Base-by-base conservation (phyloP, 2,113 vertebrate genomes). In the Indicator maculatus region DNA sequence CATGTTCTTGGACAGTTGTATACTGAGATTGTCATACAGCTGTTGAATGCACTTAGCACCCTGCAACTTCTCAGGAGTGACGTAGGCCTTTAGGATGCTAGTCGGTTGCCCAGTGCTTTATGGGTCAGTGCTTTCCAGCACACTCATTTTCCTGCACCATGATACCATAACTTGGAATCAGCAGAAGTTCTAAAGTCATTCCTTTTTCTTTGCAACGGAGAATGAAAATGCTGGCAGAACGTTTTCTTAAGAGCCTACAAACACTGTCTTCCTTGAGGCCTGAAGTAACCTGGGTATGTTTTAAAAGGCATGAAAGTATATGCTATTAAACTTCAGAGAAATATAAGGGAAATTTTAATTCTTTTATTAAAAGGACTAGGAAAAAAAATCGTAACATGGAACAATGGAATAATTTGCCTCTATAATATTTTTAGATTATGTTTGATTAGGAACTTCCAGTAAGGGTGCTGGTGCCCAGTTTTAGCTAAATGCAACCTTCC, bases 71-170 rank as follows among this genome's bases (percentile, higher is more conserved):
- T 74, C 8, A 33, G 21, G 80, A 28, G 28, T 59, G 65, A 59
- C 1, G 0, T 86, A 0, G 53, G 11, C 55, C 56, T 91, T 63
- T 18, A 19, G 75, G 58, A 21, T 41, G 58, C 24, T 33, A 11
- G 21, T 26, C 1, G 17, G 28, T 79, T 5, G 1, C 71, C 33
- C 27, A 3, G 52, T 60, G 19, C 66, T 90, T 66, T 72, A 28
- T 1, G 12, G 82, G 53, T 47, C 74, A 64, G 28, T 60, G 36
- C 39, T 79, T 90, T 82, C 28, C 16, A 71, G 65, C 52, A 38
- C 1, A 0, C 16, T 55, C 24, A 27, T 88, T 13, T 77, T 56
- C 55, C 61, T 81, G 19, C 3, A 2, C 50, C 2, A 0, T 11
- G 8, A 26, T 79, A 4, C 52, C 11, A 4, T 41, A 63, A 59